A percentile compares a stretch with the other conserved stretches of the same genome.
Evolutionary conservation across 2,888 invertebrate species (phyloP).

Genomic region (Drosophila lutescens): DNA sequence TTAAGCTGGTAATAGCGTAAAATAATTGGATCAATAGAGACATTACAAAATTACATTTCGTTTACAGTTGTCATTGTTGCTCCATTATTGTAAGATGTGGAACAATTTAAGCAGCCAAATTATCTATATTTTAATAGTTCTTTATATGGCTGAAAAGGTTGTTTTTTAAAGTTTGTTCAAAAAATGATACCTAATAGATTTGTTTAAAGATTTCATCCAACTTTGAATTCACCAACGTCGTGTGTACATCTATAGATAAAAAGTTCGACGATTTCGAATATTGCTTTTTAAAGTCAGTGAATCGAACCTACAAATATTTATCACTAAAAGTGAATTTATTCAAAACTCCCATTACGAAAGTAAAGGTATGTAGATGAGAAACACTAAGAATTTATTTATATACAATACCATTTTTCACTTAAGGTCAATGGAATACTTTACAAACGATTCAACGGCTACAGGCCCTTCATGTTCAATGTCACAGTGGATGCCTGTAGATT

Average conservation of each 20-base stretch:
- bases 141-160: neutral
- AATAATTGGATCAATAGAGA: too few species aligned
- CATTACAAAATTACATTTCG: neutral
- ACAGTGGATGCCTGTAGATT: conserved; percentile 1
- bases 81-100: neutral
- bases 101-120: neutral
- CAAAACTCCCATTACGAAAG: conserved; percentile 1
- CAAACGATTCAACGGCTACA: neutral
- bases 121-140: neutral
- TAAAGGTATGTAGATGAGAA: neutral
- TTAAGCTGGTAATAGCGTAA: too few species aligned
- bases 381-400: neutral
- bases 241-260: neutral
- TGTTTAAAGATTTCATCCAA: neutral
- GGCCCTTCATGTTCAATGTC: neutral
- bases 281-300: neutral
- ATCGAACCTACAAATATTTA: conserved; percentile 1
- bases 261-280: neutral
- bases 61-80: neutral
- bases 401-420: too few species aligned
- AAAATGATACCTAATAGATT: neutral
- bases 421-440: neutral
- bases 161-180: too few species aligned
- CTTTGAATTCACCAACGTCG: conserved; percentile 2
- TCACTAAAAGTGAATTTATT: neutral